phyloP scores from a whole-genome alignment of 2,888 invertebrate species.

The Hemistola chrysoprasaria region DNA sequence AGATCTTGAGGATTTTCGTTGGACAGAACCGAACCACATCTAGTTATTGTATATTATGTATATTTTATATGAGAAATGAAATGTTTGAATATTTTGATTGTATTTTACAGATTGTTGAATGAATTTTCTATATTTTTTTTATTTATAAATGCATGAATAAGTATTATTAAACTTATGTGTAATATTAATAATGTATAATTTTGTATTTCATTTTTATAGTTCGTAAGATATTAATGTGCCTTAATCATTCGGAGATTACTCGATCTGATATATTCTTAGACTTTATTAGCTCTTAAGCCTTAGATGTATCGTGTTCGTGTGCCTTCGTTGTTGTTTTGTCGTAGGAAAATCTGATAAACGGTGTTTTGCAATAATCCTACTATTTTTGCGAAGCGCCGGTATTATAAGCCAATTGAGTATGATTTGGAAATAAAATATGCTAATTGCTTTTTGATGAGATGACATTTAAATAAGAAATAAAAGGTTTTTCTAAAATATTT shows the following conservation, averaged over 20 bases:
- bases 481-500: no score
- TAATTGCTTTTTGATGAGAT: no score
- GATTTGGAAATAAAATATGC: no score
- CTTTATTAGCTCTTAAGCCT: no score
- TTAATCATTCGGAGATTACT: constrained; percentile 67
- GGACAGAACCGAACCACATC: constrained; percentile 43
- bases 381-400: no score
- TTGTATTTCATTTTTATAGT: constrained; percentile 23
- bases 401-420: no score
- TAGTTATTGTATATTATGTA: constrained; percentile 44
- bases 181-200: constrained; percentile 11
- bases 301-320: constrained; percentile 40
- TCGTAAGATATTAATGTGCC: constrained; percentile 58
- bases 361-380: no score
- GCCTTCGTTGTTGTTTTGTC: constrained; percentile 57
- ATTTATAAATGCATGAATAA: constrained; percentile 33
- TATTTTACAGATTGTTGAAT: constrained; percentile 40
- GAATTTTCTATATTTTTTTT: constrained; percentile 37
- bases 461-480: no score
- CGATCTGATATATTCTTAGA: constrained; percentile 66
- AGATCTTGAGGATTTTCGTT: constrained; percentile 35
- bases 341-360: no score
- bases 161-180: constrained; percentile 36
- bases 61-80: constrained; percentile 27
- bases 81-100: constrained; percentile 27